Evolutionary conservation across 37 sponge, comb jelly and placozoan species (phyloP), one percentile per base, ranked within the genome.

Genomic region (Lycopodina hypogea): DNA sequence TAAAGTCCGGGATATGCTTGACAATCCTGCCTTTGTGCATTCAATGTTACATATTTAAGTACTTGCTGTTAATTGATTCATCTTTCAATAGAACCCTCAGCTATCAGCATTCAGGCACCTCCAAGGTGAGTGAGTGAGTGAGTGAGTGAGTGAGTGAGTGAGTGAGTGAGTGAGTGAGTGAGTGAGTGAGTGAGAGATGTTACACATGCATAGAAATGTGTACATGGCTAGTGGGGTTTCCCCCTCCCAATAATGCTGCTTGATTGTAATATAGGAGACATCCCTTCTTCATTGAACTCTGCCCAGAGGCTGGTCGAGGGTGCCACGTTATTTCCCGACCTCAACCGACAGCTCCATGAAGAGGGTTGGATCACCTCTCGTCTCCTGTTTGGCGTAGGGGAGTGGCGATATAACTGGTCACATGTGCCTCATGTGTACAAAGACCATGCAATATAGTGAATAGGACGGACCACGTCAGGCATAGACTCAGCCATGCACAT

Each of bases 301-400:
- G 19, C 69, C 17, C 33, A 69, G 69, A 56, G 23, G 32, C 42
- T 75, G 2, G 66, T 56, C 34, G 78, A 63, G 33, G 62, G 24
- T 26, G 6, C 53, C 11, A 38, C 30, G 7, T 29, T 63, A 6
- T 83, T 53, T 39, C 14, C 61, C 24, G 33, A 75, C 11, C 14
- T 78, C 23, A 29, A 42, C n/a, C 41, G 26, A 15, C 76, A 33
- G 41, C 48, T 89, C 51, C 23, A 58, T 18, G 45, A 45, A 0
- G 69, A 34, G 17, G 89, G 89, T 12, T 89, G 89, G 89, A 50
- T 61, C 9, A 79, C 81, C 56, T 69, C 80, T 29, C 79, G 75
- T 29, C 76, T 75, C 50, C 42, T 89, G 32, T 74, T 89, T 19
- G 81, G 81, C 23, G 36, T 70, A 29, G 59, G 42, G 37, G 89